These are phyloP conservation scores for Acipenser oxyrinchus DNA, from an alignment of 2,797 vertebrate species.

Conservation along the genomic window DNA sequence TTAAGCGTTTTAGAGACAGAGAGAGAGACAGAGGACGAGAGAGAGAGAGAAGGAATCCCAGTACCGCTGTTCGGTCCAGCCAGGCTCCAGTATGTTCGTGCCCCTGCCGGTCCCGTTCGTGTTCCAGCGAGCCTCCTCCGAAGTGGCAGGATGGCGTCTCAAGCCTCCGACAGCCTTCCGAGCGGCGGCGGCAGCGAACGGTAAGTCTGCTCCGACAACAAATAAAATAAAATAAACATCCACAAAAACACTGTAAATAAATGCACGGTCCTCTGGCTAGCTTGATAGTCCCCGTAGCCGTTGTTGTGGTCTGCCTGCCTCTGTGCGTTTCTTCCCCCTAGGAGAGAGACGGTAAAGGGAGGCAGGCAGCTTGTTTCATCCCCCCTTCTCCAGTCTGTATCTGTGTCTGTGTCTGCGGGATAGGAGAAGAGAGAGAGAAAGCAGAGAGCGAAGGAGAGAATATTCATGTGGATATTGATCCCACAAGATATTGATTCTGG, in stretches of 20 bases:
- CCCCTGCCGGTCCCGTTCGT: slow-evolving; percentile 79
- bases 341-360: no score
- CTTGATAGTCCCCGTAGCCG: slow-evolving; percentile 19
- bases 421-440: slow-evolving; percentile 60
- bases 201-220: background rate
- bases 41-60: slow-evolving; percentile 22
- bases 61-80: slow-evolving; percentile 31
- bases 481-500: slow-evolving; percentile 77
- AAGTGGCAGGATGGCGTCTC: slow-evolving; percentile 76
- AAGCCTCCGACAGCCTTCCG: slow-evolving; percentile 55
- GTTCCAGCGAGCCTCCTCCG: slow-evolving; percentile 75
- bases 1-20: slow-evolving; percentile 33
- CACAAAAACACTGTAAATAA: background rate
- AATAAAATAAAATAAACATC: no score
- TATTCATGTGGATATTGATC: slow-evolving; percentile 96
- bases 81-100: slow-evolving; percentile 68
- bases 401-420: slow-evolving; percentile 65
- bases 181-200: slow-evolving; percentile 15
- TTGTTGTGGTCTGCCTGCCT: slow-evolving; percentile 21
- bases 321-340: background rate
- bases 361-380: background rate
- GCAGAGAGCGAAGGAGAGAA: slow-evolving; percentile 68
- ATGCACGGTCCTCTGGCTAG: background rate
- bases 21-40: slow-evolving; percentile 2
- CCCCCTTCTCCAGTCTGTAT: slow-evolving; percentile 27